Percentiles rank a stretch among this genome's conserved stretches.
phyloP scores from a whole-genome alignment of 2,888 invertebrate genomes.

The Perizoma affinitatum region DNA sequence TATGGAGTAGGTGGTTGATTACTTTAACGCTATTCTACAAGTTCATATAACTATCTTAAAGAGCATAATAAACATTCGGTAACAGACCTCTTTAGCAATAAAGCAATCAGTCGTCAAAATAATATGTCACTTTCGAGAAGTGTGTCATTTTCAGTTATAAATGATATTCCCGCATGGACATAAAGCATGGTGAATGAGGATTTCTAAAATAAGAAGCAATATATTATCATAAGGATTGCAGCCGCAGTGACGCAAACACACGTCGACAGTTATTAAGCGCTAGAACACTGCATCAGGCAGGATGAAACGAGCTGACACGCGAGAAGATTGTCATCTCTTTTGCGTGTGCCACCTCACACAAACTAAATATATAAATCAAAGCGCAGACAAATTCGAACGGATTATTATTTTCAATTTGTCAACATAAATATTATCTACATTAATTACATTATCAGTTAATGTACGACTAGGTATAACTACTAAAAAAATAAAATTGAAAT shows the following conservation, averaged over 20 bases:
- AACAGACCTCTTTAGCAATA: conserved; percentile 36
- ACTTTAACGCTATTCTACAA: no score
- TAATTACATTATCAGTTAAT: neutral
- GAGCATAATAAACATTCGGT: neutral
- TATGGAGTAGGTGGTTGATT: no score
- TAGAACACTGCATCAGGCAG: conserved; percentile 69
- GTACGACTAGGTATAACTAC: no score
- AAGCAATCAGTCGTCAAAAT: conserved; percentile 59
- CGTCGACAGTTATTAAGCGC: conserved; percentile 81
- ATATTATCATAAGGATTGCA: conserved; percentile 76
- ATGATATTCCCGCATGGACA: conserved; percentile 65
- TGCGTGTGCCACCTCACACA: conserved; percentile 53
- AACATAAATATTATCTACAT: conserved; percentile 24
- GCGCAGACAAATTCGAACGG: conserved; percentile 61
- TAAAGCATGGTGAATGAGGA: conserved; percentile 72
- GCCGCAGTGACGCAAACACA: conserved; percentile 76
- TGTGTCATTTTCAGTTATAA: conserved; percentile 62
- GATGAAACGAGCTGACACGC: conserved; percentile 58
- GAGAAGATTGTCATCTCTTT: conserved; percentile 63
- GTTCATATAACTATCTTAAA: neutral
- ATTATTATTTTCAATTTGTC: conserved; percentile 57
- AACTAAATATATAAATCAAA: conserved; percentile 61
- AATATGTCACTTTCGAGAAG: conserved; percentile 66
- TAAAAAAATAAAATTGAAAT: no score
- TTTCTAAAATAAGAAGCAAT: conserved; percentile 81